Evolutionary conservation across 2,797 vertebrate genomes (phyloP).

Genomic region (Corythornis leucogaster): DNA sequence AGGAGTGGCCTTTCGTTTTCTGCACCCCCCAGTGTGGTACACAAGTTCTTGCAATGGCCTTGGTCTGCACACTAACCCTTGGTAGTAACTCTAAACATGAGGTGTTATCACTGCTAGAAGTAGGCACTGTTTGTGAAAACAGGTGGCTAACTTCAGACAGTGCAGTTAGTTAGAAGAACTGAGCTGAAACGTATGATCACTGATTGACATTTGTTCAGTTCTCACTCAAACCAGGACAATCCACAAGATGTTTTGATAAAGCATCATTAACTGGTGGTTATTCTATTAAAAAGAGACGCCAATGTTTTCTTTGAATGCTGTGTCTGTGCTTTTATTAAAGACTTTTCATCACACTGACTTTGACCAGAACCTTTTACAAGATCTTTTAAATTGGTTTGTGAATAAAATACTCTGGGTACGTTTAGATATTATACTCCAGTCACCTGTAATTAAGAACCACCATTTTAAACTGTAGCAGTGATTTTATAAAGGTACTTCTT

Average conservation of each 20-base stretch:
- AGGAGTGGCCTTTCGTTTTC: too few relatives aligned
- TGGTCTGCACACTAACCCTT: too few relatives aligned
- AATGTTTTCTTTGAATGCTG: not conserved
- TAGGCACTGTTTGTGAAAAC: too few relatives aligned
- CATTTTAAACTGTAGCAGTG: not conserved
- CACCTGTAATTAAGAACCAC: conserved; percentile 2
- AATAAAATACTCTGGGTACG: not conserved
- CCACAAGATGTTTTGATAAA: not conserved
- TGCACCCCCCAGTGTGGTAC: too few relatives aligned
- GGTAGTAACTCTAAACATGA: too few relatives aligned
- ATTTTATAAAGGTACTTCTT: not conserved
- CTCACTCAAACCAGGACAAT: not conserved
- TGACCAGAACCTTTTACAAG: not conserved
- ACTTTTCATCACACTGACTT: not conserved
- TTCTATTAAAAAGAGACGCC: not conserved
- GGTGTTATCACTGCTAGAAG: too few relatives aligned
- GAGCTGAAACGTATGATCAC: too few relatives aligned
- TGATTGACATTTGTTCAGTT: too few relatives aligned
- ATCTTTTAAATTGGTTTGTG: not conserved
- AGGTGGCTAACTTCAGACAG: too few relatives aligned
- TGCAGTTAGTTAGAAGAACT: too few relatives aligned
- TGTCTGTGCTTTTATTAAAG: not conserved
- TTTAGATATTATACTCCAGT: not conserved
- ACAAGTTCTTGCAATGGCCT: too few relatives aligned
- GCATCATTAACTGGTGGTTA: not conserved